Conservation (phyloP, 2,113 vertebrate genomes). For the western clawed frog (Xenopus tropicalis) region DNA sequence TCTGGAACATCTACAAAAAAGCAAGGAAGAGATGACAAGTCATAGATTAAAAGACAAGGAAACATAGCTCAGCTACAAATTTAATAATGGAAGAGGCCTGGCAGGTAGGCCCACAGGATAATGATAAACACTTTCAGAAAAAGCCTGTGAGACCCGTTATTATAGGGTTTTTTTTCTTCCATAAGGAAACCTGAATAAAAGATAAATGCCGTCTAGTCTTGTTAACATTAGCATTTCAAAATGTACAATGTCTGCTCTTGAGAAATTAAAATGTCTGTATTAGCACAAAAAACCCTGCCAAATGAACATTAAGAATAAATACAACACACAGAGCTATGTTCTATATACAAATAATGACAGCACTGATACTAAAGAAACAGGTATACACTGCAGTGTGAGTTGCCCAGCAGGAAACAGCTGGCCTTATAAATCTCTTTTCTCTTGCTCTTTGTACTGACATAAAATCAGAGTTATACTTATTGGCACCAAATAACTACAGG, state of each 20-base stretch:
- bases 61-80: conserved; percentile 22
- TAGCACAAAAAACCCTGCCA: too few relatives aligned
- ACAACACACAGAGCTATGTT: too few relatives aligned
- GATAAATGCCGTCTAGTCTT: not conserved
- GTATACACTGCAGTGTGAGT: too few relatives aligned
- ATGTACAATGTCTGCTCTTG: not conserved
- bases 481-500: too few relatives aligned
- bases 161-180: not conserved
- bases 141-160: not conserved
- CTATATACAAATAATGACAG: too few relatives aligned
- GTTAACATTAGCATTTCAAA: conserved; percentile 20
- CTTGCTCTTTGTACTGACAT: too few relatives aligned
- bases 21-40: conserved; percentile 35
- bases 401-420: too few relatives aligned
- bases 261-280: not conserved
- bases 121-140: conserved; percentile 22
- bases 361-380: too few relatives aligned
- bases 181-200: conserved; percentile 35
- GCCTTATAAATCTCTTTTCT: too few relatives aligned
- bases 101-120: conserved; percentile 36
- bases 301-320: too few relatives aligned
- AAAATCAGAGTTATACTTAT: too few relatives aligned
- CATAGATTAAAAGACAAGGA: conserved; percentile 42
- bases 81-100: conserved; percentile 29
- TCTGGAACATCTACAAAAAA: conserved; percentile 33